Conservation (phyloP, 2,797 vertebrate species). For the Eupleurogrammus muticus region DNA sequence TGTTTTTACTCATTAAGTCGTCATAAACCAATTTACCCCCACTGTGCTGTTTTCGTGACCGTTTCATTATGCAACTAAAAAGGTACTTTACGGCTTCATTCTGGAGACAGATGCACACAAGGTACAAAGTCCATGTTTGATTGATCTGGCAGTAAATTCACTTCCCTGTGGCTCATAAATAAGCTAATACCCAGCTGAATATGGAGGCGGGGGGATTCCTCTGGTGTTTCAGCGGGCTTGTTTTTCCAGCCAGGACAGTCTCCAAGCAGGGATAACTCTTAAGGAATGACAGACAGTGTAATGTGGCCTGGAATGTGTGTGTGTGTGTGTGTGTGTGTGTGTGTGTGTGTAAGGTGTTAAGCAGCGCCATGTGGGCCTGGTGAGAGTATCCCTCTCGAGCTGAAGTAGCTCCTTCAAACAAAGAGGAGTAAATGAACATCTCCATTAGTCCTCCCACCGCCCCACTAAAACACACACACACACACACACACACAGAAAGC, state of each 20-base stretch:
- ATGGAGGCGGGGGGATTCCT: constrained; percentile 79
- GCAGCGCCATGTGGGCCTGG: constrained; percentile 80
- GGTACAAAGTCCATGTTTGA: constrained; percentile 76
- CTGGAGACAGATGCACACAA: constrained; percentile 65
- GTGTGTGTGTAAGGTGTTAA: constrained; percentile 75
- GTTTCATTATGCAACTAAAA: constrained; percentile 80
- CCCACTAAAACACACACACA: constrained; percentile 80
- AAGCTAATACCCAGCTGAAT: constrained; percentile 81
- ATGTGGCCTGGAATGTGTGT: constrained; percentile 75
- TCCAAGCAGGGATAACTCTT: constrained; percentile 83
- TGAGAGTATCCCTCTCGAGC: constrained; percentile 77
- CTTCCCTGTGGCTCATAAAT: constrained; percentile 81
- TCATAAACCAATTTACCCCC: constrained; percentile 72
- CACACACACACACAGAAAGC: constrained; percentile 42
- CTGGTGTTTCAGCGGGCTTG: constrained; percentile 73
- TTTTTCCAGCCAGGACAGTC: constrained; percentile 79
- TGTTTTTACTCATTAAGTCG: constrained; percentile 63
- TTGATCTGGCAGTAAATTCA: constrained; percentile 83
- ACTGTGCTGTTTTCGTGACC: constrained; percentile 67
- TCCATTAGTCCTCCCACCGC: constrained; percentile 86
- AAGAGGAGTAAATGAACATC: constrained; percentile 90
- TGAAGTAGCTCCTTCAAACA: constrained; percentile 92
- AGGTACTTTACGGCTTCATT: constrained; percentile 77
- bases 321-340: constrained; percentile 54
- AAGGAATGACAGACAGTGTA: constrained; percentile 76